These are phyloP conservation scores for Chlorops oryzae DNA, from an alignment of 1,140 invertebrate species.

Conservation along the genomic window DNA sequence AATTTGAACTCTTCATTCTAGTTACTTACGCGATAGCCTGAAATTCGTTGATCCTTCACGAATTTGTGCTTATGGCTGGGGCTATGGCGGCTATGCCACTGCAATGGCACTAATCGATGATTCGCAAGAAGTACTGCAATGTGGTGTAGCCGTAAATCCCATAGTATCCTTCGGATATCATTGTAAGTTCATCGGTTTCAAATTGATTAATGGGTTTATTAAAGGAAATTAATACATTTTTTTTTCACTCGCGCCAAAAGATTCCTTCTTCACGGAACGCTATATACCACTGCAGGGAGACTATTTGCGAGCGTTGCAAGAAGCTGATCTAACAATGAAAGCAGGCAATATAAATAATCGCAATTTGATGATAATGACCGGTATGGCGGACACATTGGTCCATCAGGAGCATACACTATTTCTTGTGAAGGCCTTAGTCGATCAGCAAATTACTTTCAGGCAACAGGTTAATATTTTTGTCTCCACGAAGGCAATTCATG, in stretches of 20 bases:
- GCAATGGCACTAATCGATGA: conserved; percentile 68
- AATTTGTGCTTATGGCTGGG: conserved; percentile 65
- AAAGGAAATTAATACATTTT: not conserved
- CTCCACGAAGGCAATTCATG: not conserved
- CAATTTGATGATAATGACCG: conserved; percentile 66
- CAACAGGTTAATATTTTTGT: conserved; percentile 72
- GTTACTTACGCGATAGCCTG: conserved; percentile 64
- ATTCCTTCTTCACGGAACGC: conserved; percentile 78
- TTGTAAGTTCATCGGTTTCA: conserved; percentile 63
- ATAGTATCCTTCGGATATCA: conserved; percentile 74
- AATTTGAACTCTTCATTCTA: conserved; percentile 28
- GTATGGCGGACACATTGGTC: conserved; percentile 72
- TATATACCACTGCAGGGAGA: conserved; percentile 65
- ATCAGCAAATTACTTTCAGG: conserved; percentile 67
- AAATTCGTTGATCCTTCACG: conserved; percentile 67
- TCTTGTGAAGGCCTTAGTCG: conserved; percentile 67
- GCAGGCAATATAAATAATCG: conserved; percentile 59
- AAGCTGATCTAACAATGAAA: conserved; percentile 64
- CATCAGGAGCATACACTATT: conserved; percentile 79
- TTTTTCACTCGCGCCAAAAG: conserved; percentile 53
- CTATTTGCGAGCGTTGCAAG: conserved; percentile 65
- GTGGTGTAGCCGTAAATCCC: conserved; percentile 74
- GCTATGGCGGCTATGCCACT: conserved; percentile 67
- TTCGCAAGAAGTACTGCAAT: conserved; percentile 64
- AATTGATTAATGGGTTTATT: too few relatives aligned